Evolutionary conservation across 2,888 invertebrate genomes (phyloP), one percentile per base, ranked within the genome.

Genomic region (Apodemia zela): DNA sequence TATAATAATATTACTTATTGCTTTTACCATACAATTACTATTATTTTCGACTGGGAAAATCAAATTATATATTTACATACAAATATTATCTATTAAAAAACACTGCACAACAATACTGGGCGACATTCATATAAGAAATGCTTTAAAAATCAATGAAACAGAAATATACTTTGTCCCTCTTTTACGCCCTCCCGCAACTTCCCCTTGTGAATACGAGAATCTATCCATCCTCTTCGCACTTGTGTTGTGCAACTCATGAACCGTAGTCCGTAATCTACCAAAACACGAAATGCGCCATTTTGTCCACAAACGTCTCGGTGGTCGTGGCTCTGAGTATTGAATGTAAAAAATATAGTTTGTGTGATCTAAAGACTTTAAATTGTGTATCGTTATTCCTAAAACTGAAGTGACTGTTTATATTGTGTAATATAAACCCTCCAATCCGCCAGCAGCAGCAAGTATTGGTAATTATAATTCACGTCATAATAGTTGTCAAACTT

Each of bases 111-210:
- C 54, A 15, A 6, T 25, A 54, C 25, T 25, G 7, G 11, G 7
- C 15, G 6, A 60, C 65, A 21, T 59, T 59, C n/a, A 62, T 51
- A 5, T 54, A 29, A 42, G 58, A 65, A 54, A 54, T 54, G 54
- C 15, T 54, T 25, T 0, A 54, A 54, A 54, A 25, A 15, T 15
- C 15, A 25, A 25, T 25, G 54, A 54, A 54, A 54, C 15, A 25
- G 54, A 54, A 54, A 54, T 25, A 54, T 54, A 21, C 25, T 10
- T 15, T 21, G 7, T 54, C 54, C 15, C 54, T 54, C 15, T 54
- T 54, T 25, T 15, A 25, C 25, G 25, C 15, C 25, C 54, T 5
- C 25, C 10, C 6, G 25, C 13, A 25, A 6, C 11, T 51, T 15
- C 54, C 54, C 54, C 15, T 15, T 6, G 54, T 54, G 7, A 51